Evolutionary conservation across 2,113 vertebrate genomes (phyloP).

Genomic region (Vicugna pacos): DNA sequence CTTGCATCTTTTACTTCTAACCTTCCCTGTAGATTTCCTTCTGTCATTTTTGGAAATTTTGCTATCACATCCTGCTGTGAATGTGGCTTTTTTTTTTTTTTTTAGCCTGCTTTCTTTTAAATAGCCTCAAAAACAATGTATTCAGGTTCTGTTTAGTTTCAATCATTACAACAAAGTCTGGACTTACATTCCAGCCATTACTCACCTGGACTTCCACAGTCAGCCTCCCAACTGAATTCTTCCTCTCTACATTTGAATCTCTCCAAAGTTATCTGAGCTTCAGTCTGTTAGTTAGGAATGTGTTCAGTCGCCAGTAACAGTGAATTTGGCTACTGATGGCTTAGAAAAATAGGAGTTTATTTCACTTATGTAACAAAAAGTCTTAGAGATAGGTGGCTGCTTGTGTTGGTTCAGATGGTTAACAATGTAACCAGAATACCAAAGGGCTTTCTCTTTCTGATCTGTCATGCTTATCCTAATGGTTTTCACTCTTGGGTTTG

Average conservation of each 20-base stretch:
- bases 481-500: neutral
- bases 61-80: neutral
- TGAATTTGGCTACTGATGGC: neutral
- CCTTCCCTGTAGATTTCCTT: neutral
- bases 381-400: neutral
- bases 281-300: neutral
- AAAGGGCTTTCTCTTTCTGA: neutral
- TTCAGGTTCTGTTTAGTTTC: neutral
- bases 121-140: neutral
- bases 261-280: neutral
- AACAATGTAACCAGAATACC: neutral
- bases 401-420: neutral
- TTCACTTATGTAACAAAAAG: neutral
- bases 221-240: neutral
- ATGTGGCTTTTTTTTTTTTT: neutral
- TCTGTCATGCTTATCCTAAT: neutral
- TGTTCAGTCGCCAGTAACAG: neutral
- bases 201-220: neutral
- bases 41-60: neutral
- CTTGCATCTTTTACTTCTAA: neutral
- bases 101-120: constrained; percentile 3
- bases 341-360: neutral
- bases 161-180: neutral
- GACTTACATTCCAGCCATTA: neutral
- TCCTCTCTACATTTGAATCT: neutral